A percentile compares a stretch with the other conserved stretches of the same genome.
phyloP scores from a whole-genome alignment of 2,113 vertebrate genomes.

The Fregata magnificens region DNA sequence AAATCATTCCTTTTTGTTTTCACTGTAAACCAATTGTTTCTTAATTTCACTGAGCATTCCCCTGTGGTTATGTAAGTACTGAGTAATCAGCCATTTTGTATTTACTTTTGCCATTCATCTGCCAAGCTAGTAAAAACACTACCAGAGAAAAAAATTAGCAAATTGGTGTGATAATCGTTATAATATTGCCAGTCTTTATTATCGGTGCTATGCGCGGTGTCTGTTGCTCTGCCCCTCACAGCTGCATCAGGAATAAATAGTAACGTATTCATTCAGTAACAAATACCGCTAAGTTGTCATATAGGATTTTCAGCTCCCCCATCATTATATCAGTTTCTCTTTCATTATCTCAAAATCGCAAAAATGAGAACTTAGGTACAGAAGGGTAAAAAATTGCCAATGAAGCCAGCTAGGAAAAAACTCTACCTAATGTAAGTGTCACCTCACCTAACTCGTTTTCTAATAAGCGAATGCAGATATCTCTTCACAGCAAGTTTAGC shows the following conservation, averaged over 20 bases:
- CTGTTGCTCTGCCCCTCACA: background rate
- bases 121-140: background rate
- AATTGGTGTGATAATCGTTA: background rate
- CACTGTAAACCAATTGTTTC: background rate
- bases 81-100: background rate
- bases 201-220: background rate
- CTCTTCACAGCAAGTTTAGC: conserved; percentile 89
- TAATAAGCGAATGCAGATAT: conserved; percentile 93
- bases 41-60: background rate
- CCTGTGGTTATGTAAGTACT: background rate
- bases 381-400: background rate
- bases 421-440: conserved; percentile 23
- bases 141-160: background rate
- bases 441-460: conserved; percentile 90
- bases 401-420: background rate
- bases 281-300: background rate
- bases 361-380: background rate
- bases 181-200: background rate
- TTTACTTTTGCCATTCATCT: background rate
- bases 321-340: background rate
- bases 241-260: background rate
- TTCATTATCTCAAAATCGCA: background rate
- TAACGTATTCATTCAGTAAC: background rate
- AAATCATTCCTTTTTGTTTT: background rate
- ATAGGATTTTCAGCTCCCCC: background rate